These are phyloP conservation scores for Drosophila anceps DNA, from an alignment of 2,888 invertebrate species.

Conservation along the genomic window DNA sequence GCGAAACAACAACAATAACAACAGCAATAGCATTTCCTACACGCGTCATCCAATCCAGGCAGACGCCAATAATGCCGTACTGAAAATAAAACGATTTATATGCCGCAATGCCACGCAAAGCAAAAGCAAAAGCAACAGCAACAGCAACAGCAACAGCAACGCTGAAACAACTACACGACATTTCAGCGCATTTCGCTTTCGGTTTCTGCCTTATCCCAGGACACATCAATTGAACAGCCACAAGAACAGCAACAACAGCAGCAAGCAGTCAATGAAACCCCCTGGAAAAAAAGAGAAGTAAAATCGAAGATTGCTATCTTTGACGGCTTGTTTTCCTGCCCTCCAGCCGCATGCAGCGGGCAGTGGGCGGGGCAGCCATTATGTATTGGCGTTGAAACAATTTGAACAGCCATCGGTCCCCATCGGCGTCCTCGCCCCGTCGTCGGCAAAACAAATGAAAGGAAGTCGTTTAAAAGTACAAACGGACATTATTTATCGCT, in stretches of 20 bases:
- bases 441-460: slow-evolving; percentile 80
- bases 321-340: slow-evolving; percentile 79
- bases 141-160: slow-evolving; percentile 28
- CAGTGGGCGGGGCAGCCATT: slow-evolving; percentile 78
- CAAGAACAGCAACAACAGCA: slow-evolving; percentile 44
- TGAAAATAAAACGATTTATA: slow-evolving; percentile 82
- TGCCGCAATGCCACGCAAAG: slow-evolving; percentile 70
- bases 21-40: slow-evolving; percentile 68
- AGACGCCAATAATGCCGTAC: slow-evolving; percentile 73
- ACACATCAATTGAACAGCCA: slow-evolving; percentile 72
- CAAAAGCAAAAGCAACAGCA: slow-evolving; percentile 47
- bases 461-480: slow-evolving; percentile 85
- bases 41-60: slow-evolving; percentile 75
- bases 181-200: slow-evolving; percentile 52
- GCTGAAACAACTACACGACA: slow-evolving; percentile 53
- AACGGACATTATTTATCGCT: slow-evolving; percentile 85
- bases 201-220: slow-evolving; percentile 69
- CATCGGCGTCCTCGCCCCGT: slow-evolving; percentile 8
- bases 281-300: slow-evolving; percentile 51
- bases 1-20: slow-evolving; percentile 66
- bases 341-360: slow-evolving; percentile 47
- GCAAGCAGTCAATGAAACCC: slow-evolving; percentile 72
- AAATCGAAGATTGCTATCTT: slow-evolving; percentile 85
- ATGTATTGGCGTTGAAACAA: slow-evolving; percentile 84
- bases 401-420: slow-evolving; percentile 68